Evolutionary conservation across 2,888 invertebrate genomes (phyloP).

Genomic region (Lagria hirta): DNA sequence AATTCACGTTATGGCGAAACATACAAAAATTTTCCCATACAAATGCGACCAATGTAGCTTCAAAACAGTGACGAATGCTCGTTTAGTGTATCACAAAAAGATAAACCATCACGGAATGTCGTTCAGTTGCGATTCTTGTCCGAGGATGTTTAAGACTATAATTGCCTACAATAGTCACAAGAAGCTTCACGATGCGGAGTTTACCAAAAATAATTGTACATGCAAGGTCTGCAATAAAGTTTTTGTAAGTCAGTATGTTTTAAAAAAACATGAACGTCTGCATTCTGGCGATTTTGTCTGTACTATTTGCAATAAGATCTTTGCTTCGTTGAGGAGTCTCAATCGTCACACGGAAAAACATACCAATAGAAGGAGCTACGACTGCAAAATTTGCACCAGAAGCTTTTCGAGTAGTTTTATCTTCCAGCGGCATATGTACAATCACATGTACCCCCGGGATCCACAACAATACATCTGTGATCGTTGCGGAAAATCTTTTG

Average conservation of each 20-base stretch:
- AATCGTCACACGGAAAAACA: no score
- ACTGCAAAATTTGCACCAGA: no score
- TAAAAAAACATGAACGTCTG: no score
- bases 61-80: not conserved
- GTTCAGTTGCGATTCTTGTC: conserved; percentile 4
- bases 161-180: not conserved
- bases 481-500: conserved; percentile 36
- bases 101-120: not conserved
- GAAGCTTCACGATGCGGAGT: conserved; percentile 1
- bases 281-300: no score
- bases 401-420: no score
- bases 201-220: no score
- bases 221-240: no score
- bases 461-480: conserved; percentile 3
- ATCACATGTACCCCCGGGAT: conserved; percentile 1
- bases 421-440: not conserved
- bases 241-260: no score
- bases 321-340: no score
- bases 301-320: no score
- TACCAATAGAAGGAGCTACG: no score
- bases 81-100: not conserved
- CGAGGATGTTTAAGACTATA: conserved; percentile 2
- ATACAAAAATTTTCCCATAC: conserved; percentile 2
- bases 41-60: conserved; percentile 2
- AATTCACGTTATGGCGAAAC: conserved; percentile 2